Evolutionary conservation across 2,888 invertebrate genomes (phyloP).

Genomic region (Allolobophora icterica): DNA sequence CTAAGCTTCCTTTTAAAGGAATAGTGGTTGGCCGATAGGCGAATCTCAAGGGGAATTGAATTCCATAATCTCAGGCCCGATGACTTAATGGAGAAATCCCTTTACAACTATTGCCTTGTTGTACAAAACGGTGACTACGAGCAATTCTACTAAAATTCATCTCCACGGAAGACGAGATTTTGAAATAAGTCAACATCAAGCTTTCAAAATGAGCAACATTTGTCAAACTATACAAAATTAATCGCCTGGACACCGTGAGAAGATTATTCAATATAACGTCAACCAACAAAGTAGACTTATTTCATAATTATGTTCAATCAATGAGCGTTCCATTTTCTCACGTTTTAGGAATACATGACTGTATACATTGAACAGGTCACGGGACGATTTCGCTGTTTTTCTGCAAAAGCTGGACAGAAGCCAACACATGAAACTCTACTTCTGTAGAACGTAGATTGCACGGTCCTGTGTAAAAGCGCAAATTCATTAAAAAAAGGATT

Average conservation of each 20-base stretch:
- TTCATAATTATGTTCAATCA: not conserved
- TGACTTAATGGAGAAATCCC: no score
- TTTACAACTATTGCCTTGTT: not conserved
- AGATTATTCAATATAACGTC: not conserved
- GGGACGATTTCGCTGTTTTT: not conserved
- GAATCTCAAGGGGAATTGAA: no score
- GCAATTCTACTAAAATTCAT: not conserved
- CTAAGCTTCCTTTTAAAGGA: no score
- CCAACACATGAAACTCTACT: constrained; percentile 45
- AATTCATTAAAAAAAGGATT: not conserved
- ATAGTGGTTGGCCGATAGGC: no score
- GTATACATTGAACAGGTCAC: not conserved
- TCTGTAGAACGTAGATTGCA: constrained; percentile 68
- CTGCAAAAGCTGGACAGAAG: not conserved
- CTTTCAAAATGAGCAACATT: not conserved
- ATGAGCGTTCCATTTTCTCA: not conserved
- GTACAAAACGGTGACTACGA: not conserved
- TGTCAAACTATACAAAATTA: not conserved
- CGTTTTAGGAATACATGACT: not conserved
- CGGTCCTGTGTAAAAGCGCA: constrained; percentile 61
- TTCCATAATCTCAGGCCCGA: no score
- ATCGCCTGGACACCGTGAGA: not conserved
- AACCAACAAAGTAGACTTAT: not conserved
- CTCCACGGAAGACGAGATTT: not conserved
- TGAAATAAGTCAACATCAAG: not conserved